Evolutionary conservation across 2,888 invertebrate genomes (phyloP).

Genomic region (Melanostoma mellinum): DNA sequence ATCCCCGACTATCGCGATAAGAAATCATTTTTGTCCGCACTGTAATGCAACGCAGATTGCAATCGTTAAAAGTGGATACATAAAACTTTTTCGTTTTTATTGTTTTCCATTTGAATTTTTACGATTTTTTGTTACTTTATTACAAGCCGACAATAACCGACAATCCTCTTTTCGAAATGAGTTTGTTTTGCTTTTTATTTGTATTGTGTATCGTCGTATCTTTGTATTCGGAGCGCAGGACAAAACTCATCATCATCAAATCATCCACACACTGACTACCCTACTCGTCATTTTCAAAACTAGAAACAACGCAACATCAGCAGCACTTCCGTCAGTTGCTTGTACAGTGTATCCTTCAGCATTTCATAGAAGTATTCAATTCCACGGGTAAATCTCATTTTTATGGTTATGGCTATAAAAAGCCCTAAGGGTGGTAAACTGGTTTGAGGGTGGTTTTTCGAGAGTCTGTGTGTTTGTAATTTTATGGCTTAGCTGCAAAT

Average conservation of each 20-base stretch:
- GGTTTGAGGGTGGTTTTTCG: constrained; percentile 30
- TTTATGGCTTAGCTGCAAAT: constrained; percentile 53
- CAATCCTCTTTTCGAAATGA: constrained; percentile 47
- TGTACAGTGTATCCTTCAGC: constrained; percentile 24
- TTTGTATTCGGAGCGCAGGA: constrained; percentile 31
- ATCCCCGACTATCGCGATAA: constrained; percentile 1
- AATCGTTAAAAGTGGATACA: constrained; percentile 56
- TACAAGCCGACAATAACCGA: constrained; percentile 13
- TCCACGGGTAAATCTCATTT: constrained; percentile 63
- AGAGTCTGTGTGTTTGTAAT: constrained; percentile 45
- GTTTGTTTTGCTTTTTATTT: constrained; percentile 29
- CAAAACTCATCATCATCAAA: constrained; percentile 49
- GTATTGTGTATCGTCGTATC: constrained; percentile 1
- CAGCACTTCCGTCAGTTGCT: constrained; percentile 9
- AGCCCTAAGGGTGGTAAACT: constrained; percentile 39
- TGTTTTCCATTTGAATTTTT: constrained; percentile 65
- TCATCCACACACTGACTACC: constrained; percentile 18
- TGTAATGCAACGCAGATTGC: constrained; percentile 58
- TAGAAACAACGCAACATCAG: constrained; percentile 25
- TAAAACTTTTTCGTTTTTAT: constrained; percentile 43
- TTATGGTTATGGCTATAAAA: constrained; percentile 60
- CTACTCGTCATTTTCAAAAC: constrained; percentile 12
- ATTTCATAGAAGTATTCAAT: constrained; percentile 57
- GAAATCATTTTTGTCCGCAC: constrained; percentile 30
- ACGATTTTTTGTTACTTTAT: constrained; percentile 56